Percentiles rank a stretch among this genome's conserved stretches.
These are phyloP conservation scores for Idris sp. DNA, from an alignment of 1,140 invertebrate genomes.

Conservation along the genomic window DNA sequence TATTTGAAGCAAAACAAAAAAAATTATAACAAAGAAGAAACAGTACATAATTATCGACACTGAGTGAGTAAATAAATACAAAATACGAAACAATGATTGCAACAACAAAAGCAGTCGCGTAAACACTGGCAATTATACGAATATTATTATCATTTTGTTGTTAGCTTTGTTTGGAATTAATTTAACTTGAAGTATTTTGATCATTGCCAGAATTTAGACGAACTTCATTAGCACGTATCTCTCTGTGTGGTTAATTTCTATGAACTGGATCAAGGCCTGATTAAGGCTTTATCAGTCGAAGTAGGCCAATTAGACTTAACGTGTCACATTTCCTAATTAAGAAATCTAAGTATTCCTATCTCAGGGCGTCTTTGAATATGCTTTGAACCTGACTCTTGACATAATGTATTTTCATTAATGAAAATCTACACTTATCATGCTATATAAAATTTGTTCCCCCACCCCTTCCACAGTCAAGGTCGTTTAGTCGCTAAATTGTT, in stretches of 20 bases:
- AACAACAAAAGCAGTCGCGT: too few relatives aligned
- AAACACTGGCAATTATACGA: too few relatives aligned
- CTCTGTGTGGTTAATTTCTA: slow-evolving; percentile 39
- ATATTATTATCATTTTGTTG: too few relatives aligned
- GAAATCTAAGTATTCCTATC: slow-evolving; percentile 43
- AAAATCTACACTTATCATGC: slow-evolving; percentile 36
- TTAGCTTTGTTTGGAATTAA: slow-evolving; percentile 34
- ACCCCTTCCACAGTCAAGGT: too few relatives aligned
- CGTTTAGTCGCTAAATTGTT: slow-evolving; percentile 16
- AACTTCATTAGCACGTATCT: slow-evolving; percentile 35
- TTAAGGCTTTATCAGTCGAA: slow-evolving; percentile 44
- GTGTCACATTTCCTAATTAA: slow-evolving; percentile 54
- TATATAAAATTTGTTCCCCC: too few relatives aligned
- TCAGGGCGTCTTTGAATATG: slow-evolving; percentile 33
- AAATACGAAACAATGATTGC: too few relatives aligned
- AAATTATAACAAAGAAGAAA: too few relatives aligned
- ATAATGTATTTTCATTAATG: slow-evolving; percentile 8
- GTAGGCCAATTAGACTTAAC: slow-evolving; percentile 53
- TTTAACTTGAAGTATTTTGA: slow-evolving; percentile 26
- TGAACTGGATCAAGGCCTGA: slow-evolving; percentile 48
- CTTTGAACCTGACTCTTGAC: slow-evolving; percentile 6
- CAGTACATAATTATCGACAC: too few relatives aligned
- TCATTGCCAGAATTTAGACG: slow-evolving; percentile 10
- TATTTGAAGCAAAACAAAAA: too few relatives aligned
- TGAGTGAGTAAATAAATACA: too few relatives aligned